Evolutionary conservation across 2,113 vertebrate genomes (phyloP), one percentile per base, ranked within the genome.

Genomic region (Podilymbus podiceps): DNA sequence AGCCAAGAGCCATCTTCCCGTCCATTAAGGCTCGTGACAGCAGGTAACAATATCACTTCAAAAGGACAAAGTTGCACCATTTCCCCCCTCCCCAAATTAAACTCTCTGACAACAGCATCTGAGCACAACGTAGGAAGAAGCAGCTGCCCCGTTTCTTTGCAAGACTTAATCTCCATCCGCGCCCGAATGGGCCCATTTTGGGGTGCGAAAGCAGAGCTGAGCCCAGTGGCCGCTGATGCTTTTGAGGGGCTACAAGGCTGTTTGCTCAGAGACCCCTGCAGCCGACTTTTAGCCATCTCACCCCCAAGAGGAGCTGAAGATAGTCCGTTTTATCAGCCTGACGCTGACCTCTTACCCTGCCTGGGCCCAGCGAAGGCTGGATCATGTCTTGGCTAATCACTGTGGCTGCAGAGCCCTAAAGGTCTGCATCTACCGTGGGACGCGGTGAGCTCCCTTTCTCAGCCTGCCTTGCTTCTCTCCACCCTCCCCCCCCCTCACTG

Each of bases 311-410:
- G 93, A 74, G 75, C 62, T 89, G 93, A 75, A 59, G 83, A 56
- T 53, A 30, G 76, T 95, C 72, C 0, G 35, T 4, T 88, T 96
- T 96, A 97, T 97, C 97, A 82, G 90, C 44, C 74, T 20, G 44
- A 56, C 40, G 89, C 89, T 95, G 96, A 94, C 89, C 96, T 89
- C 84, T 97, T 46, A 67, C 83, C 96, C 93, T 23, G 69, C 73
- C 46, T 21, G 85, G 21, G 83, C 31, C 50, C 67, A 53, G 94
- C 17, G 1, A 55, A 53, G 96, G 90, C 97, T 96, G 95, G 68
- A 96, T 93, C 90, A 5, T 89, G 91, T 91, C 93, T 82, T 50
- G 18, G 42, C 93, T 97, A 66, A 90, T 97, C 92, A 88, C 90
- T 18, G 19, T 5, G 55, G 60, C 95, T 35, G 72, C 88, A 49